These are phyloP conservation scores for Lycopodina hypogea DNA, from an alignment of 37 sponge, comb jelly and placozoan genomes.

Conservation along the genomic window DNA sequence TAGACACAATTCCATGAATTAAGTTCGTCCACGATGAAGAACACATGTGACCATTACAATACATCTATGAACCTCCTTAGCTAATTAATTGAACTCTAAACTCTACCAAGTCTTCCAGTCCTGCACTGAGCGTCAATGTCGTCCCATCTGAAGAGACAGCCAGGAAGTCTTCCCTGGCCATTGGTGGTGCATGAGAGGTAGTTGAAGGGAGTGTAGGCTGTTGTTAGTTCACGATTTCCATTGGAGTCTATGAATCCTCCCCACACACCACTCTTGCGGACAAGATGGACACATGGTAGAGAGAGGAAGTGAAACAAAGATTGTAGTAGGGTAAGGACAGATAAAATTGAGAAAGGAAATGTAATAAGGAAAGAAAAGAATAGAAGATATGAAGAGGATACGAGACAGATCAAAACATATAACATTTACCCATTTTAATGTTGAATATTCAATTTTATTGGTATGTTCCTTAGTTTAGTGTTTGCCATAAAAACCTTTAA, in stretches of 20 bases:
- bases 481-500: too few relatives aligned
- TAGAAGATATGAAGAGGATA: background rate
- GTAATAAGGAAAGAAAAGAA: background rate
- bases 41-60: too few relatives aligned
- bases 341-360: background rate
- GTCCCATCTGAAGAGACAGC: conserved; percentile 65
- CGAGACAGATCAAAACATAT: background rate
- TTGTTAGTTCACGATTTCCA: conserved; percentile 8
- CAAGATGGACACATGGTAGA: background rate
- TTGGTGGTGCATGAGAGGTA: conserved; percentile 33
- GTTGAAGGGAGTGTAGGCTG: conserved; percentile 14
- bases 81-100: too few relatives aligned
- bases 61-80: too few relatives aligned
- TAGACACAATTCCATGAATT: too few relatives aligned
- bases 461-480: too few relatives aligned
- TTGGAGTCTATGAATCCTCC: conserved; percentile 10
- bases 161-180: conserved; percentile 55
- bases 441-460: too few relatives aligned
- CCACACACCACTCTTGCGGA: conserved; percentile 46
- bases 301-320: background rate
- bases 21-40: too few relatives aligned
- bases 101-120: conserved; percentile 48
- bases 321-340: background rate
- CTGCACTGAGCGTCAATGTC: conserved; percentile 41
- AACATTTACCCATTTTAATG: too few relatives aligned